These are phyloP conservation scores for Gorsachius magnificus DNA, from an alignment of 2,797 vertebrate species.

Conservation along the genomic window DNA sequence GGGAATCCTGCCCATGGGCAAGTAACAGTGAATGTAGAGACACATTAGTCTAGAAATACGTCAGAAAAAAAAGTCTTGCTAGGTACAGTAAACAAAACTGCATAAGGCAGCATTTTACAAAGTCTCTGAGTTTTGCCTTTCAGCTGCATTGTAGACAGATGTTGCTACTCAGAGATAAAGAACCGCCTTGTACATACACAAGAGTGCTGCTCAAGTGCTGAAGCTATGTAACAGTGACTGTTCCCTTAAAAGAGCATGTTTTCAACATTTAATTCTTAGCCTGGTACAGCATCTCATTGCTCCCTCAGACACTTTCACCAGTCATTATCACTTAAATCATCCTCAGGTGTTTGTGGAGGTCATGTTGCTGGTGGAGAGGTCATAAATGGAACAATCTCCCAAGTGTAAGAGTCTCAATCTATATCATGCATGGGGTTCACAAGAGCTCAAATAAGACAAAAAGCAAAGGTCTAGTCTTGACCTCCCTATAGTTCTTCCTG, in stretches of 20 bases:
- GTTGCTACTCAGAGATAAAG: neutral
- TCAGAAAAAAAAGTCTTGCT: neutral
- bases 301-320: neutral
- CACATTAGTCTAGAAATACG: neutral
- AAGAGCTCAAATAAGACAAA: neutral
- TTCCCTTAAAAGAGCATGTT: neutral
- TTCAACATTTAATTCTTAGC: neutral
- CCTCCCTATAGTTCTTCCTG: neutral
- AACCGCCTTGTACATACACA: neutral
- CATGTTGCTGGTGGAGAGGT: neutral
- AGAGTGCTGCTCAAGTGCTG: neutral
- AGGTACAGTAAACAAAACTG: neutral
- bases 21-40: neutral
- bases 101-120: neutral
- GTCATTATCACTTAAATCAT: neutral
- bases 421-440: fast-evolving
- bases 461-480: neutral
- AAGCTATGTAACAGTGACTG: neutral
- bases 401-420: neutral
- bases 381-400: neutral
- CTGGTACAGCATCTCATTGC: neutral
- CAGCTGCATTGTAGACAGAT: neutral
- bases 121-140: neutral
- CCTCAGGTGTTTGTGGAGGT: neutral
- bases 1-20: neutral